Evolutionary conservation across 2,888 invertebrate species (phyloP).

Genomic region (Parnassius smintheus): DNA sequence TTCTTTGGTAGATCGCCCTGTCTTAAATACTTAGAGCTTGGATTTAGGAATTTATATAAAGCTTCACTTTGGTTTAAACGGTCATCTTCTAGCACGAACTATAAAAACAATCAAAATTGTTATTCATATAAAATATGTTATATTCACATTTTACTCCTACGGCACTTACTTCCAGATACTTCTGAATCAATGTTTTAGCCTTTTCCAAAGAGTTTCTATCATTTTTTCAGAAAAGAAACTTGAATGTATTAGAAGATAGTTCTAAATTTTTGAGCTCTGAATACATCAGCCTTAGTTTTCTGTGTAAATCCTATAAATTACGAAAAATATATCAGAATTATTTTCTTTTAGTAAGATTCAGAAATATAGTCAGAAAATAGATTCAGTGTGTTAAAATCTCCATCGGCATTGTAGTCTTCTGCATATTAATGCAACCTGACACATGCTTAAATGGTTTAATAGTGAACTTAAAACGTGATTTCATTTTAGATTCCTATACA

Average conservation of each 20-base stretch:
- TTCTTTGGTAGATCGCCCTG: constrained; percentile 91
- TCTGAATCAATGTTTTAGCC: constrained; percentile 90
- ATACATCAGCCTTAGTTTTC: constrained; percentile 91
- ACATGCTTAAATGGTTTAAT: no score
- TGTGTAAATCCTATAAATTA: constrained; percentile 87
- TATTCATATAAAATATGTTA: neutral
- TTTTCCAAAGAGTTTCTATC: constrained; percentile 91
- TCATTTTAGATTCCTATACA: no score
- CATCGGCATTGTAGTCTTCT: no score
- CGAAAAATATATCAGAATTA: no score
- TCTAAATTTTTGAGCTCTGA: constrained; percentile 90
- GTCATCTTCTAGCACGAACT: constrained; percentile 94
- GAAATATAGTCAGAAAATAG: no score
- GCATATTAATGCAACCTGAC: no score
- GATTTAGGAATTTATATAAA: constrained; percentile 94
- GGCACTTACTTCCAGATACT: constrained; percentile 89
- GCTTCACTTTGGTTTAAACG: constrained; percentile 93
- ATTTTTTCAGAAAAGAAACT: constrained; percentile 90
- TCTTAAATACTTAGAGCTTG: constrained; percentile 94
- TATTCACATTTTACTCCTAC: neutral
- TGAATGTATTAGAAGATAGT: constrained; percentile 90
- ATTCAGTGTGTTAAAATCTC: no score
- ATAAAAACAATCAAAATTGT: constrained; percentile 35
- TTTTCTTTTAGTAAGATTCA: no score
- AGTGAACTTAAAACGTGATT: no score